Base-by-base conservation (phyloP, 2,888 invertebrate genomes). In the Pinctada fucata region DNA sequence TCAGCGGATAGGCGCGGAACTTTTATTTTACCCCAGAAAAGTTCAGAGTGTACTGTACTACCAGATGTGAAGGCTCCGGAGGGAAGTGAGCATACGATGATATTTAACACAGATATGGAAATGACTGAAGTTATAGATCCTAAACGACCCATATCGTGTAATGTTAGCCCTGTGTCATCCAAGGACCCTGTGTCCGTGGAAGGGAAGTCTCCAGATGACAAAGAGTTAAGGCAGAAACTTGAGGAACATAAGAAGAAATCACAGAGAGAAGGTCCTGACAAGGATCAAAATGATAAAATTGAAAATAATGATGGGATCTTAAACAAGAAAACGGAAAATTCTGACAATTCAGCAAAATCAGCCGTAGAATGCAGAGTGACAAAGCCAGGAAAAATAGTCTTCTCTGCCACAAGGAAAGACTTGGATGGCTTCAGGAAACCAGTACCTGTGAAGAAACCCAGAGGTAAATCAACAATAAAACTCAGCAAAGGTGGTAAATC, bases 381-480 rank as follows among this genome's bases (percentile, higher is more conserved):
- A 45, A 89, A 88, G 70, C 88, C 89, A 16, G 90, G 90, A 4
- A 83, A 88, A 47, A 85, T 90, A 68, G 83, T 85, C 45, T 90
- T 88, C 79, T 82, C 86, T 69, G 88, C 86, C 3, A 79, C 84
- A 5, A 82, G 90, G 64, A 90, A 88, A 68, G 85, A 88, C 16
- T 78, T 82, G 2, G 88, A 88, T 83, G 90, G 89, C 6, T 82
- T 83, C 13, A 83, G 90, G 45, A 87, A 88, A 77, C 84, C 84
- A 50, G 84, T 88, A 8, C 88, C 87, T 16, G 82, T 85, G 13
- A 82, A 80, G 31, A 86, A 84, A 70, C 82, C 85, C 10, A 83
- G 87, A 10, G 86, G 87, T 50, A 88, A 88, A 72, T 85, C 86
- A 64, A 87, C 82, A 67, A 75, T 73, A 63, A 85, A 83, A 72